Conservation (phyloP, 1,140 invertebrate species). For the Pseudomyrmex pallidus region DNA sequence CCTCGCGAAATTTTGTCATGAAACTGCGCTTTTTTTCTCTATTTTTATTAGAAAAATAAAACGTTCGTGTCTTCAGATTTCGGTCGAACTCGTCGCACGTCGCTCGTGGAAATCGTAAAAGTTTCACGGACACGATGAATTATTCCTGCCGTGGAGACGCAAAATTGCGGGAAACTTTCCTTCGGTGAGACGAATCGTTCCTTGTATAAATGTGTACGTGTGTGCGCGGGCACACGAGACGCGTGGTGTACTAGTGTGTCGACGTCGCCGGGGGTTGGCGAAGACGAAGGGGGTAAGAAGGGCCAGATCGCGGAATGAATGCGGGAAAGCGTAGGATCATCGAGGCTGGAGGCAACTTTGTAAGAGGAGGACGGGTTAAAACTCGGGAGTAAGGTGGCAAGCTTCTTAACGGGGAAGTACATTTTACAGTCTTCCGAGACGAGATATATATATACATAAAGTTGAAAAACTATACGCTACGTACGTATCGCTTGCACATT, state of each 20-base stretch:
- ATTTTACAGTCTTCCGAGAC: conserved; percentile 63
- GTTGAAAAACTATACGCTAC: conserved; percentile 32
- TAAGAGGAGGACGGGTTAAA: conserved; percentile 67
- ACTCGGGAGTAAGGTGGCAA: conserved; percentile 41
- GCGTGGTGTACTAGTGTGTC: conserved; percentile 29
- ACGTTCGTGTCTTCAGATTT: conserved; percentile 67
- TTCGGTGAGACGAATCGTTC: conserved; percentile 55
- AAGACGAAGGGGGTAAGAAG: conserved; percentile 66
- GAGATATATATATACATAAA: conserved; percentile 37
- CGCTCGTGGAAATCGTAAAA: conserved; percentile 75
- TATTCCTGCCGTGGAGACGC: conserved; percentile 73
- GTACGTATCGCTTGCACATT: neutral
- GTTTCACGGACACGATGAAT: conserved; percentile 76
- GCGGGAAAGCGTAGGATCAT: conserved; percentile 71
- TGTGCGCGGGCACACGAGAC: conserved; percentile 12
- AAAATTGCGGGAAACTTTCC: conserved; percentile 75
- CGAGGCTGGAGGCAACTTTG: conserved; percentile 50
- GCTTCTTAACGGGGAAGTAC: conserved; percentile 49
- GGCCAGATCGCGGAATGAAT: conserved; percentile 71
- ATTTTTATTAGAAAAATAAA: conserved; percentile 31
- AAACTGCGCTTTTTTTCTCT: neutral
- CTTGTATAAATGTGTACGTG: conserved; percentile 2
- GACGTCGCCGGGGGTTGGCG: conserved; percentile 37
- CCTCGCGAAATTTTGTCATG: conserved; percentile 29
- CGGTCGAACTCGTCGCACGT: conserved; percentile 71